Evolutionary conservation across 2,113 vertebrate genomes (phyloP), one percentile per base, ranked within the genome.

Genomic region (Meleagris gallopavo): DNA sequence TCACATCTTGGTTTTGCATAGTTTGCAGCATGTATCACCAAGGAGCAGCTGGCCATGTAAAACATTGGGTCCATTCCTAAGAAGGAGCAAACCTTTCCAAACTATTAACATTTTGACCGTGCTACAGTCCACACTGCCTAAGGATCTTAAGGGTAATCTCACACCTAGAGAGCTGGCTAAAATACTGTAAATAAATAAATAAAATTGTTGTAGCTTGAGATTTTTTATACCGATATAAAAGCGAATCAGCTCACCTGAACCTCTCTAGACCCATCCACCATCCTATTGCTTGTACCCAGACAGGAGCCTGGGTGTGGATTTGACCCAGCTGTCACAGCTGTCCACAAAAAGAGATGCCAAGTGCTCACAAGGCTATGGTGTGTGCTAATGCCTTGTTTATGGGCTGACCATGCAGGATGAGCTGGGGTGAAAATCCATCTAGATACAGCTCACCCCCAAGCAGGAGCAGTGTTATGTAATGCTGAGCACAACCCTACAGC

Each of bases 331-430:
- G 72, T 70, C 65, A 48, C 11, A n/a, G 13, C 58, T 46, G n/a
- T 2, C 64, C n/a, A 29, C 38, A 57, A 46, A 17, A 10, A 71
- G 74, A 40, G 50, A 22, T 66, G 30, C 12, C 58, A 66, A 18
- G 13, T n/a, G 25, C 55, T 62, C 10, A 0, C 25, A 30, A 5
- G 1, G 2, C 55, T 70, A 40, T 48, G 54, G 10, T 2, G 1
- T 7, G 29, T 13, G n/a, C 48, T 41, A 18, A 36, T 80, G 45
- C 41, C 72, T 73, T 64, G 3, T 29, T 46, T n/a, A n/a, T 1
- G 17, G 9, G 14, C 4, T 64, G 66, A 79, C 38, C 14, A 41
- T 54, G n/a, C 41, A 43, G 61, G 52, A 52, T 46, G 34, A 76
- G 64, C 3, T 1, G 32, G 61, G 27, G 9, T 62, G 71, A 7